Evolutionary conservation across 2,888 invertebrate species (phyloP).

Genomic region (Timema podura): DNA sequence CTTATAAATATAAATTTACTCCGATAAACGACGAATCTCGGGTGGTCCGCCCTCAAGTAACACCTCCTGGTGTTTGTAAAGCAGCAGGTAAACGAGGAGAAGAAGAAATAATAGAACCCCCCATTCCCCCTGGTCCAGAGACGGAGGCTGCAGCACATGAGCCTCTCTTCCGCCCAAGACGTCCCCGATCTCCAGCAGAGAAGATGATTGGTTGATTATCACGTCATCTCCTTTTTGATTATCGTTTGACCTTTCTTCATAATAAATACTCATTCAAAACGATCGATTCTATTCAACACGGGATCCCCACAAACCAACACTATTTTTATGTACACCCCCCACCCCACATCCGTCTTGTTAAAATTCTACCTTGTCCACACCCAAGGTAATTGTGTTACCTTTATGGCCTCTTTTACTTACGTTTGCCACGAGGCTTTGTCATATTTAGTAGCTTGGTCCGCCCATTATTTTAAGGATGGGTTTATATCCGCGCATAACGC

Average conservation of each 20-base stretch:
- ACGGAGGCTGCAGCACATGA: too few species aligned
- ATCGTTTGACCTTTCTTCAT: not conserved
- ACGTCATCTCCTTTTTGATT: slow-evolving; percentile 4
- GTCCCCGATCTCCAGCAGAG: slow-evolving; percentile 5
- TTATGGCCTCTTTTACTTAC: not conserved
- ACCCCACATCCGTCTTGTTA: not conserved
- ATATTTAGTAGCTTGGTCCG: too few species aligned
- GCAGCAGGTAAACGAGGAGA: not conserved
- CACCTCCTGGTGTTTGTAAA: too few species aligned
- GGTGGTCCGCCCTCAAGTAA: too few species aligned
- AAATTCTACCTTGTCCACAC: not conserved
- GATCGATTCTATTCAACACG: slow-evolving; percentile 3
- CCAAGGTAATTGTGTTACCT: not conserved
- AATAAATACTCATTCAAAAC: slow-evolving; percentile 11
- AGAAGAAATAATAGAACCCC: too few species aligned
- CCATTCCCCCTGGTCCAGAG: too few species aligned
- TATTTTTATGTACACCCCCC: slow-evolving; percentile 8
- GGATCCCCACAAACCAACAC: not conserved
- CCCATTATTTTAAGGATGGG: too few species aligned
- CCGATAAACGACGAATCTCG: too few species aligned
- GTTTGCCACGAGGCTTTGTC: not conserved
- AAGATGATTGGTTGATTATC: slow-evolving; percentile 13
- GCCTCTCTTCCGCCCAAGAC: not conserved
- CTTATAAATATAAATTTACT: too few species aligned
- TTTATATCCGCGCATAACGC: too few species aligned